These are phyloP conservation scores for Apodemus agrarius DNA, from an alignment of 2,797 vertebrate species.

Conservation along the genomic window DNA sequence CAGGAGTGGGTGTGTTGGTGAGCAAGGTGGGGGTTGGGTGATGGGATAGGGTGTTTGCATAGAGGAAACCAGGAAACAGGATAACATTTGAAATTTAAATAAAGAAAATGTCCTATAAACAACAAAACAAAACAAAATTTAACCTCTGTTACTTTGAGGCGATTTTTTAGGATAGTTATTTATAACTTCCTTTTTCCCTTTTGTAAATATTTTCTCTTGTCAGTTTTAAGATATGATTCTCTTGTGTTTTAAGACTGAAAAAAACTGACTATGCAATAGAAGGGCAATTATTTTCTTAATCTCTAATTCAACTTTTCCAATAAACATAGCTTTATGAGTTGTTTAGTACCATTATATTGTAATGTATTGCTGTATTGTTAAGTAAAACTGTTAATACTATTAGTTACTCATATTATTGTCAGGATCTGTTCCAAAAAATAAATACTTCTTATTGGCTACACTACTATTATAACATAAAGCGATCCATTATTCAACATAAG, in stretches of 20 bases:
- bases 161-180: not conserved
- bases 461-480: too few species aligned
- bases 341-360: not conserved
- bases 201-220: not conserved
- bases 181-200: not conserved
- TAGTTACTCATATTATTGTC: not conserved
- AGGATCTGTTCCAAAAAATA: not conserved
- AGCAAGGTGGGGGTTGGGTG: too few species aligned
- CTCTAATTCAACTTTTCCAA: not conserved
- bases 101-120: too few species aligned
- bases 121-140: not conserved
- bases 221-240: not conserved
- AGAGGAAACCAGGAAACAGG: too few species aligned
- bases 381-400: not conserved
- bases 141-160: not conserved
- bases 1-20: too few species aligned
- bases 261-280: not conserved
- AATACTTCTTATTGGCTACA: not conserved
- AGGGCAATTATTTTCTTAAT: not conserved
- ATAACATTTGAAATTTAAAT: too few species aligned
- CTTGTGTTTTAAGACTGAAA: not conserved
- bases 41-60: too few species aligned
- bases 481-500: not conserved
- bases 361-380: not conserved
- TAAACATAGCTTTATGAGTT: not conserved